Conservation (phyloP, 2,797 vertebrate genomes). For the Lacerta bilineata region DNA sequence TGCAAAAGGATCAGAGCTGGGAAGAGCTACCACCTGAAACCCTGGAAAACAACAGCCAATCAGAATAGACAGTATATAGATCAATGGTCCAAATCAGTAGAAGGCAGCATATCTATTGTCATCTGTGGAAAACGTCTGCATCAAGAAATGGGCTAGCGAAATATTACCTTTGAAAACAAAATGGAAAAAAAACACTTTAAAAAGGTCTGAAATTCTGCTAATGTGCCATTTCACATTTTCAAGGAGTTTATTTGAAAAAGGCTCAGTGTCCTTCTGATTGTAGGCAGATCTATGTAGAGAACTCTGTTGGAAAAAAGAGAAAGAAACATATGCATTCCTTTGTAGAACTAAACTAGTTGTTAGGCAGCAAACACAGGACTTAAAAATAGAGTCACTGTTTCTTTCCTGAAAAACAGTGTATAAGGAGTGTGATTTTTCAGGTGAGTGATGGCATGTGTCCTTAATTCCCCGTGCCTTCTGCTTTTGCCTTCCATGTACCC, state of each 20-base stretch:
- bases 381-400: not conserved
- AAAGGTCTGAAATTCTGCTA: not conserved
- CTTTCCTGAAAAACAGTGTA: not conserved
- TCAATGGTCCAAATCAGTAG: no score
- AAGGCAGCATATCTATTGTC: not conserved
- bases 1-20: no score
- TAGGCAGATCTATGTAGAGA: not conserved
- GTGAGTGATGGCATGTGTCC: no score
- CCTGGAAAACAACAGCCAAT: no score
- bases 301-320: not conserved
- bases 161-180: slow-evolving; percentile 34
- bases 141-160: not conserved
- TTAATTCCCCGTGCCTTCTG: not conserved
- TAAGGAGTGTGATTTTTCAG: not conserved
- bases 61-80: no score
- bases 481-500: not conserved
- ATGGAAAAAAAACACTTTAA: not conserved
- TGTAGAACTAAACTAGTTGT: not conserved
- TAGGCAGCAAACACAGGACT: not conserved
- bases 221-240: not conserved
- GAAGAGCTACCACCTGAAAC: no score
- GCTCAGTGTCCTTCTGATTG: not conserved
- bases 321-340: not conserved
- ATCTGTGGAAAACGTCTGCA: not conserved
- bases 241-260: slow-evolving; percentile 24